Conservation (phyloP, 1,140 invertebrate species). For the Drosophila melanica region DNA sequence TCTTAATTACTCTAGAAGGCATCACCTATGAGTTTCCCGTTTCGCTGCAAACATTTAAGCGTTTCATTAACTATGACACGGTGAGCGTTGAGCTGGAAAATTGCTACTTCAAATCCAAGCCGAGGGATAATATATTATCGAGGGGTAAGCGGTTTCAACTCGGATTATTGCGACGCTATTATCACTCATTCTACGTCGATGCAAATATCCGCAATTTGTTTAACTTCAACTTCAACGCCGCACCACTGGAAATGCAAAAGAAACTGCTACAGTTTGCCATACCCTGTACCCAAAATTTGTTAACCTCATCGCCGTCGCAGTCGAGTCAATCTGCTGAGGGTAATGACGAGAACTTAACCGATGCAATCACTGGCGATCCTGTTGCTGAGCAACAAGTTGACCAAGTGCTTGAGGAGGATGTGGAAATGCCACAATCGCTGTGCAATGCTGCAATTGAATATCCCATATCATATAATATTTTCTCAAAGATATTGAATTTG, state of each 20-base stretch:
- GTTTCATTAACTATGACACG: conserved; percentile 37
- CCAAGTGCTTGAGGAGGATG: background rate
- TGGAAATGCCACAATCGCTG: background rate
- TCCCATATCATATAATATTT: conserved; percentile 37
- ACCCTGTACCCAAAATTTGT: background rate
- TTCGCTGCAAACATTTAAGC: conserved; percentile 22
- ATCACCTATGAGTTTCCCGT: conserved; percentile 40
- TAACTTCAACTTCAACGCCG: conserved; percentile 36
- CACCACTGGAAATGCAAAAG: conserved; percentile 18
- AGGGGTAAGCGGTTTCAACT: background rate
- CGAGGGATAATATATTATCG: background rate
- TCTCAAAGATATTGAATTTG: conserved; percentile 24
- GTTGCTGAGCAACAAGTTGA: background rate
- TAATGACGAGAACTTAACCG: background rate
- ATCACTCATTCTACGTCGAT: conserved; percentile 32
- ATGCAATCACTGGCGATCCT: background rate
- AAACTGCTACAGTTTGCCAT: conserved; percentile 33
- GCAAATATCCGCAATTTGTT: background rate
- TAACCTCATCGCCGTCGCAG: background rate
- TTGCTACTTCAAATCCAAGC: background rate
- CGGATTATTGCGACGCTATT: conserved; percentile 8
- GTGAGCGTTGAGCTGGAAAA: conserved; percentile 15
- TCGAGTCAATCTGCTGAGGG: background rate
- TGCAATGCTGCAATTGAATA: background rate
- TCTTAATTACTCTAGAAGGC: conserved; percentile 10